Evolutionary conservation across 1,140 invertebrate species (phyloP), one percentile per base, ranked within the genome.

Genomic region (Hylaeus anthracinus): DNA sequence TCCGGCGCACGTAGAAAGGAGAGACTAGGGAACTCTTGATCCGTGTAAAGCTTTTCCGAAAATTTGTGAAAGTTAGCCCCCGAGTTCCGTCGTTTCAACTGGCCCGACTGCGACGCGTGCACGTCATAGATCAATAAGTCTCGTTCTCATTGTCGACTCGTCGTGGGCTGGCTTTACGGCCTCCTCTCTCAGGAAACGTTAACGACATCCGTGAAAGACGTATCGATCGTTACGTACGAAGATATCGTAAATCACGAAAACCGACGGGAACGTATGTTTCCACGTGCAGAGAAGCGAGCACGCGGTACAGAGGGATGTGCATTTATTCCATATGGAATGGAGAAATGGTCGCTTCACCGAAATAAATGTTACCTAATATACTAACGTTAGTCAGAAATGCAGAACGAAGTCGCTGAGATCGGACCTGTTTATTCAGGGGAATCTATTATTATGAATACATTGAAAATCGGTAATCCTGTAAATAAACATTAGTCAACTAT

Each of bases 101-200:
- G 48, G 69, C 41, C 67, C 71, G 75, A 75, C 69, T 64, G 79
- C 80, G 88, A 83, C 88, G 90, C 91, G 89, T 92, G 90, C 88
- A 84, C 80, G 82, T 88, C 86, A 79, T 91, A 89, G 88, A 89
- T 92, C 89, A 90, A 90, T 91, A 89, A 82, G 88, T 90, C 90
- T 89, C 84, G 81, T 90, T 88, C 77, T 87, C 82, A 86, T 90
- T 89, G 89, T 90, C 87, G 89, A 82, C 67, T 82, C 65, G 69
- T 69, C 73, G 41, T 67, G 67, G 73, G 72, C 66, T 58, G 76
- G 79, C 71, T 79, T 72, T 80, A 79, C 79, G 73, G 58, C 60
- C 79, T 74, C 63, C 70, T 74, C 73, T 76, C 55, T 87, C 90
- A 91, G 92, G 90, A 92, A 92, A 90, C 89, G 91, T 92, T 90